Evolutionary conservation across 2,113 vertebrate genomes (phyloP).

Genomic region (Cercocebus atys): DNA sequence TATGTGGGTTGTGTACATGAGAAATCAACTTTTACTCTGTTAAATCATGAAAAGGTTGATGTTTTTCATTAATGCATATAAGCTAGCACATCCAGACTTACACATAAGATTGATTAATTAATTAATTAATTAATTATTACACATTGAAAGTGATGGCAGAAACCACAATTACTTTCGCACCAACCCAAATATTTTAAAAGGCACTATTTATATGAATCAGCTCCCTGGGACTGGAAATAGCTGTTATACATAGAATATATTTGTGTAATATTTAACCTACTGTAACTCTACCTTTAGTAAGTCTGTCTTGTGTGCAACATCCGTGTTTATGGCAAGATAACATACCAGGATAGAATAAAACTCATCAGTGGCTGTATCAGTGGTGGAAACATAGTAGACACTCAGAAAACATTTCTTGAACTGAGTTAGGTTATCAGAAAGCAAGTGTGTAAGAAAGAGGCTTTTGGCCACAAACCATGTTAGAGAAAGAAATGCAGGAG

Average conservation of each 20-base stretch:
- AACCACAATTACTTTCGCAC: too few relatives aligned
- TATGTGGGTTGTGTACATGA: neutral
- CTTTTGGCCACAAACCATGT: neutral
- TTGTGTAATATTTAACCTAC: neutral
- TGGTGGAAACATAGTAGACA: neutral
- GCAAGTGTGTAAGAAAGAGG: neutral
- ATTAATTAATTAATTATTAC: too few relatives aligned
- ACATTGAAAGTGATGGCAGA: too few relatives aligned
- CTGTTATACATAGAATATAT: neutral
- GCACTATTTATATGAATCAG: neutral
- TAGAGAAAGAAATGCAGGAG: neutral
- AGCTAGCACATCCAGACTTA: neutral
- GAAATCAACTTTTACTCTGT: neutral
- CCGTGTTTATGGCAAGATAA: neutral
- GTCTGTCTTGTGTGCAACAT: neutral
- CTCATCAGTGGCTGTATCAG: neutral
- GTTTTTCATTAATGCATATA: neutral
- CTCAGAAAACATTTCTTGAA: constrained; percentile 4
- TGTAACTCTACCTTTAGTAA: neutral
- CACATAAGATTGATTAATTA: neutral
- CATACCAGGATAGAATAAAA: constrained; percentile 14
- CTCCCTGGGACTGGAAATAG: neutral
- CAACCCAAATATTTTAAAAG: neutral
- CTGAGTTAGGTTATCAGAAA: neutral
- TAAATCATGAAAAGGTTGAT: neutral